phyloP scores from a whole-genome alignment of 2,113 vertebrate genomes.

The Ahaetulla prasina region DNA sequence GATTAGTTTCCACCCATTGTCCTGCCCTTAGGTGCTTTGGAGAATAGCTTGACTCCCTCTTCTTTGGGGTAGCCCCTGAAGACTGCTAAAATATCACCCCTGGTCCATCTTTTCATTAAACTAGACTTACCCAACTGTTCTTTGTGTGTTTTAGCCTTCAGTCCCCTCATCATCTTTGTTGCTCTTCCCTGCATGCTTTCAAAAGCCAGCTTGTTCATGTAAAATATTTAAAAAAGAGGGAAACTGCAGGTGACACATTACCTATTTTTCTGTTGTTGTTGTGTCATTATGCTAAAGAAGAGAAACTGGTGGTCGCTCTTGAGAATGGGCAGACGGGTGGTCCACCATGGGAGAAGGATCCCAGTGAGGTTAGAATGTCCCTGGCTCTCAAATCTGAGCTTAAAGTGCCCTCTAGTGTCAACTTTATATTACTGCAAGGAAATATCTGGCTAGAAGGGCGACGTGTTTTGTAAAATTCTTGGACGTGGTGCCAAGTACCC shows the following conservation, averaged over 20 bases:
- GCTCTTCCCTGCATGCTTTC: neutral
- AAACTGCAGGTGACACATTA: neutral
- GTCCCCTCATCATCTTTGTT: too few species aligned
- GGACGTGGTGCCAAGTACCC: too few species aligned
- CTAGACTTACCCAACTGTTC: too few species aligned
- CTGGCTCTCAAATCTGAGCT: neutral
- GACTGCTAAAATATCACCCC: rapidly evolving
- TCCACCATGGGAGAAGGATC: neutral
- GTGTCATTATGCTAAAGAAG: neutral
- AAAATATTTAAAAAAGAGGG: too few species aligned
- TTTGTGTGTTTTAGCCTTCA: too few species aligned
- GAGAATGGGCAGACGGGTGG: neutral
- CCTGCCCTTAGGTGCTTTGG: too few species aligned
- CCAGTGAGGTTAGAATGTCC: neutral
- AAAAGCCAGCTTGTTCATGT: neutral
- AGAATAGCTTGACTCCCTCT: too few species aligned
- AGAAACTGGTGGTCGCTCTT: neutral
- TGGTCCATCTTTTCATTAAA: too few species aligned
- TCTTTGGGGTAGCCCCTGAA: too few species aligned
- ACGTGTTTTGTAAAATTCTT: too few species aligned
- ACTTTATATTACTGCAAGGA: neutral
- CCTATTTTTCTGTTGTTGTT: neutral
- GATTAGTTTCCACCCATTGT: too few species aligned
- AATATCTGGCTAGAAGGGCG: too few species aligned
- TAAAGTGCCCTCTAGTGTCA: neutral